phyloP scores from a whole-genome alignment of 2,113 vertebrate species.

The Trochalopteron elliotii region DNA sequence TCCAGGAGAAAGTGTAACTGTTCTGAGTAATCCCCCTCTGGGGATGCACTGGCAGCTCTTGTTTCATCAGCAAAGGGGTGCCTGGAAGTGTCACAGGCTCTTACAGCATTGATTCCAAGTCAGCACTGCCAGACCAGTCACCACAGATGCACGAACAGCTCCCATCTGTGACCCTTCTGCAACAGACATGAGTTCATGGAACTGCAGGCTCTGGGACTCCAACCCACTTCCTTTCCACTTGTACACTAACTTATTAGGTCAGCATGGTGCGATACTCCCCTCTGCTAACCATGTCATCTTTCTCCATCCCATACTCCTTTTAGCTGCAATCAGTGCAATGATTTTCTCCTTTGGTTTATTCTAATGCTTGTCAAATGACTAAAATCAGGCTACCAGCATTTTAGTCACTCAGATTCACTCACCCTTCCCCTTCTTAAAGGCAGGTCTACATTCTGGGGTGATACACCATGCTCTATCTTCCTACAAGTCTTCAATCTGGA shows the following conservation, averaged over 20 bases:
- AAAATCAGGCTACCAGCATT: not conserved
- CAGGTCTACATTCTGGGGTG: not conserved
- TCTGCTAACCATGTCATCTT: not conserved
- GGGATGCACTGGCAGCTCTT: not conserved
- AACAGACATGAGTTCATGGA: not conserved
- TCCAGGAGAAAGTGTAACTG: not conserved
- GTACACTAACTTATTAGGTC: not conserved
- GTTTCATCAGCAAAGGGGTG: not conserved
- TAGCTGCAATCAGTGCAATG: not conserved
- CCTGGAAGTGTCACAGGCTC: not conserved
- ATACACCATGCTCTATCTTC: not conserved
- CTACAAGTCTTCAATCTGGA: not conserved
- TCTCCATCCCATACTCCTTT: not conserved
- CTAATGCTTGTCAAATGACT: not conserved
- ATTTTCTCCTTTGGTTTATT: not conserved
- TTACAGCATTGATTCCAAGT: not conserved
- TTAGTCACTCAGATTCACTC: not conserved
- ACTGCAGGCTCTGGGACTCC: not conserved
- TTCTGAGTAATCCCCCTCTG: not conserved
- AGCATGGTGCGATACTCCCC: not conserved
- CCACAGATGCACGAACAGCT: not conserved
- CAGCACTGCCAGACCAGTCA: not conserved
- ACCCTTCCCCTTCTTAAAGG: not conserved
- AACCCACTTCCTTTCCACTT: not conserved
- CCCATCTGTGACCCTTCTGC: not conserved